phyloP scores from a whole-genome alignment of 2,888 invertebrate genomes.

The Gordius sp. region DNA sequence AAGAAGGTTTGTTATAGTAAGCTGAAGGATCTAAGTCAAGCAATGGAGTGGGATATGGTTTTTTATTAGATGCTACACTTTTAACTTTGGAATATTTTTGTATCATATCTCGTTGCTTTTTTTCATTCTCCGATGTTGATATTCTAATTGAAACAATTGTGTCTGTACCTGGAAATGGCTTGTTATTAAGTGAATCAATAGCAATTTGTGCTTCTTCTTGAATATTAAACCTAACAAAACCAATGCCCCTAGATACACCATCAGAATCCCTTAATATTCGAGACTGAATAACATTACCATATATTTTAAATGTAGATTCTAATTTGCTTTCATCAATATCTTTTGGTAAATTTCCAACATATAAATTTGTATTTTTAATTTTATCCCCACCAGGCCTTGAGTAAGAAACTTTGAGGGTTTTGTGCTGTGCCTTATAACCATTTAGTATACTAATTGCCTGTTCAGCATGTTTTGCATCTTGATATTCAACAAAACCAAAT shows the following conservation, averaged over 20 bases:
- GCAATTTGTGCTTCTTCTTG: conserved; percentile 1
- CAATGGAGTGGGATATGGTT: background rate
- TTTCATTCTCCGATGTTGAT: background rate
- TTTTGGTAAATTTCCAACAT: conserved; percentile 5
- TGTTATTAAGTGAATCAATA: background rate
- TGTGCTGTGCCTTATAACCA: conserved; percentile 7
- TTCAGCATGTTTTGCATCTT: background rate
- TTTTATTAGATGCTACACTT: background rate
- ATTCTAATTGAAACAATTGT: background rate
- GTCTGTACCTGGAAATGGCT: background rate
- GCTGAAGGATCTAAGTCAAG: background rate
- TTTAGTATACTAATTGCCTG: background rate
- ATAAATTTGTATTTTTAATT: conserved; percentile 13
- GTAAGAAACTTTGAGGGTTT: conserved; percentile 1
- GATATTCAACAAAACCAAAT: conserved; percentile 9
- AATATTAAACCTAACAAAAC: background rate
- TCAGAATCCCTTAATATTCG: background rate
- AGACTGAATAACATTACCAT: conserved; percentile 8
- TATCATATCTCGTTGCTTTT: background rate
- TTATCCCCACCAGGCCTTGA: conserved; percentile 14
- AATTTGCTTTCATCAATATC: background rate
- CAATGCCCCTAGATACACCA: background rate
- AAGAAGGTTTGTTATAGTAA: too few species aligned
- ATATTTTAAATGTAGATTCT: background rate
- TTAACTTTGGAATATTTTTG: background rate